Percentiles rank a stretch among this genome's conserved stretches.
Conservation (phyloP, 2,888 invertebrate genomes). For the Bursaphelenchus okinawaensis region DNA sequence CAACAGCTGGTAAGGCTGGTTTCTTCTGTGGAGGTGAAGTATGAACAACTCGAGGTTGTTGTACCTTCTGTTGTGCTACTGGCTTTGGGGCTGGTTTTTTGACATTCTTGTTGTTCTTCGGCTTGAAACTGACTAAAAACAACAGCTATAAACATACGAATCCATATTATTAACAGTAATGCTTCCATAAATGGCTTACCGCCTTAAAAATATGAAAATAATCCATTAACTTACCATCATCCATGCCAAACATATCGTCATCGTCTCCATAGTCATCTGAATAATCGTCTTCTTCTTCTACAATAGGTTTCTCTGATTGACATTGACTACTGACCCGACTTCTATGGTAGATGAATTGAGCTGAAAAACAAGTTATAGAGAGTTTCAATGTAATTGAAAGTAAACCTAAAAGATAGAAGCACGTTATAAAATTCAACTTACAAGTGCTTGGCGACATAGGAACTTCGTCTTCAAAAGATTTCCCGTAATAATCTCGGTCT, state of each 20-base stretch:
- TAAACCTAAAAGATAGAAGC: too few species aligned
- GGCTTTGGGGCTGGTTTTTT: constrained; percentile 6
- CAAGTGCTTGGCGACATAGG: constrained; percentile 23
- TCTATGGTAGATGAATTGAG: constrained; percentile 34
- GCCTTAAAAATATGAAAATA: too few species aligned
- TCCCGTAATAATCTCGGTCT: constrained; percentile 40
- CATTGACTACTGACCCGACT: background rate
- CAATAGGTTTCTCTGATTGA: background rate
- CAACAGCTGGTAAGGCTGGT: constrained; percentile 21
- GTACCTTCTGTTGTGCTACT: background rate
- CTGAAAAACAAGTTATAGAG: constrained; percentile 28
- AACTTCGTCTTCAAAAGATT: constrained; percentile 43
- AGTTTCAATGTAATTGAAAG: too few species aligned
- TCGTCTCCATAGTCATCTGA: constrained; percentile 15
- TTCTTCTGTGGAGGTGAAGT: constrained; percentile 10
- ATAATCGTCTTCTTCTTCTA: constrained; percentile 10
- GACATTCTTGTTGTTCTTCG: constrained; percentile 4
- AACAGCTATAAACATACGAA: constrained; percentile 4
- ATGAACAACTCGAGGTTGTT: constrained; percentile 4
- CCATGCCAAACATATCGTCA: constrained; percentile 31
- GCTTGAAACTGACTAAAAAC: constrained; percentile 16
- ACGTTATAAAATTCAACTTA: too few species aligned
- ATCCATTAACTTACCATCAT: constrained; percentile 33
- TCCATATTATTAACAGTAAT: too few species aligned
- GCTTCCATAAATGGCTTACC: too few species aligned